Conservation (phyloP, 2,797 vertebrate species). For the Pogonophryne albipinna region DNA sequence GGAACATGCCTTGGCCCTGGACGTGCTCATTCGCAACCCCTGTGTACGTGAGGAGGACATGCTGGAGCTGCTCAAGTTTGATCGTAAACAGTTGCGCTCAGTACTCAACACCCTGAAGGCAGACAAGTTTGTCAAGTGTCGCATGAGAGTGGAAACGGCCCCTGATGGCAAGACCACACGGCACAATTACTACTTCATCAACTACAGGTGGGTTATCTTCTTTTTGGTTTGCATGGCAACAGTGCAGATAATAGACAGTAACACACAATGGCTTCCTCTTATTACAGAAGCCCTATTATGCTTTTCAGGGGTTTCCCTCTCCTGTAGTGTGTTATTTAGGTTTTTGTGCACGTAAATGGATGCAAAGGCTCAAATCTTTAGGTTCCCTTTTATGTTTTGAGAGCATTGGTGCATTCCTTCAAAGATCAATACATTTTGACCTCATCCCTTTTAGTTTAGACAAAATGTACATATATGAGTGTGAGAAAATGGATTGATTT, state of each 20-base stretch:
- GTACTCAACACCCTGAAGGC: slow-evolving; percentile 97
- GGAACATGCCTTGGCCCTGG: slow-evolving; percentile 95
- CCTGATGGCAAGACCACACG: slow-evolving; percentile 96
- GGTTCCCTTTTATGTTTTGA: no score
- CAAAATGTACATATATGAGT: background rate
- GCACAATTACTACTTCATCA: slow-evolving; percentile 99
- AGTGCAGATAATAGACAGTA: background rate
- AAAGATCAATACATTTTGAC: background rate
- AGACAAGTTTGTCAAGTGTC: slow-evolving; percentile 98
- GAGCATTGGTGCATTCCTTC: background rate
- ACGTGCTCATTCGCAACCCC: slow-evolving; percentile 96
- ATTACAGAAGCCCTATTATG: no score
- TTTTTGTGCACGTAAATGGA: no score
- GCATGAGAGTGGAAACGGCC: slow-evolving; percentile 97
- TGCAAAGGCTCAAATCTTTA: no score
- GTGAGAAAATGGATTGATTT: background rate
- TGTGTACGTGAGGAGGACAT: slow-evolving; percentile 99
- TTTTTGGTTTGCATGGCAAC: background rate
- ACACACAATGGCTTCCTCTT: no score
- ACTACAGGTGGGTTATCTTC: slow-evolving; percentile 83
- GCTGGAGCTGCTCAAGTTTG: slow-evolving; percentile 97
- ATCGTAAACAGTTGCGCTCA: slow-evolving; percentile 96
- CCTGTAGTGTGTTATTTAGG: no score
- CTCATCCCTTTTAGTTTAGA: background rate
- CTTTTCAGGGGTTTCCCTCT: no score